phyloP scores from a whole-genome alignment of 92 coral and sea anemone species.

The Palythoa caribaeorum region DNA sequence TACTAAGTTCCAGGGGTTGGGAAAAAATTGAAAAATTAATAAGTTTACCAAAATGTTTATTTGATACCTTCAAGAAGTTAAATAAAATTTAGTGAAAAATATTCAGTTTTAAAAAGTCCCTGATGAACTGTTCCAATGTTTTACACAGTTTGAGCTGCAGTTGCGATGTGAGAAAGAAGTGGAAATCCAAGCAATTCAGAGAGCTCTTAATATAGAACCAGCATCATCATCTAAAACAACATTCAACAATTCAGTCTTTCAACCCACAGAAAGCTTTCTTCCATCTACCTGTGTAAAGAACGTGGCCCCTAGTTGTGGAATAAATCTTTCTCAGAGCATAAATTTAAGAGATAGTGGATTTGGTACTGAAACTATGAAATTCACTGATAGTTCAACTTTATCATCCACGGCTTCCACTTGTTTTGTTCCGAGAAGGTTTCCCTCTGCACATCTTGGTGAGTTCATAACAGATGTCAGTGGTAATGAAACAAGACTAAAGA shows the following conservation, averaged over 20 bases:
- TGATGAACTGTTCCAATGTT: not conserved
- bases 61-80: too few species aligned
- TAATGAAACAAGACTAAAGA: constrained; percentile 40
- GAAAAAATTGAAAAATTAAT: too few species aligned
- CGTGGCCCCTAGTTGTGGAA: not conserved
- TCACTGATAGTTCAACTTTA: not conserved
- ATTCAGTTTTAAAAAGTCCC: not conserved
- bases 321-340: not conserved
- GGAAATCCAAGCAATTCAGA: constrained; percentile 53
- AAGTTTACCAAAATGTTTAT: too few species aligned
- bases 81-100: too few species aligned
- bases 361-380: constrained; percentile 11
- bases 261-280: not conserved
- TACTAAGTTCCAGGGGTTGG: too few species aligned
- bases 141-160: constrained; percentile 29
- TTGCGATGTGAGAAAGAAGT: constrained; percentile 23
- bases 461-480: not conserved
- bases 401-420: not conserved
- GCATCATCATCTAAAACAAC: not conserved
- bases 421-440: not conserved
- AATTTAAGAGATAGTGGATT: constrained; percentile 7
- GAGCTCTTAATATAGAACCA: constrained; percentile 40
- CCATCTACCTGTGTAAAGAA: not conserved
- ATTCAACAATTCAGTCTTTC: not conserved
- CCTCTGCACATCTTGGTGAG: not conserved